Base-by-base conservation (phyloP, 2,888 invertebrate genomes). In the Diadegma fenestrale region DNA sequence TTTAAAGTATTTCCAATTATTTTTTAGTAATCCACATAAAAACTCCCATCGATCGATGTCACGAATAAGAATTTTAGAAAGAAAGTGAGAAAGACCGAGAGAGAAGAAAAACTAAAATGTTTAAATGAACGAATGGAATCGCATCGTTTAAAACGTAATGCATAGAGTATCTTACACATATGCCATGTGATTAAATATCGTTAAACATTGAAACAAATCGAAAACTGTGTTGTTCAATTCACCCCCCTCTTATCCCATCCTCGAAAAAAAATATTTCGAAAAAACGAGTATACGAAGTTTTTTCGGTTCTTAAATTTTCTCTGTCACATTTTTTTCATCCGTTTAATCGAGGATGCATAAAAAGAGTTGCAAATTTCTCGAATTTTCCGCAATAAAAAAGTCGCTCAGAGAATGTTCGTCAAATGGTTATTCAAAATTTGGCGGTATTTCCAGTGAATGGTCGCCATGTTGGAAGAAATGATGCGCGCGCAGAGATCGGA, bases 1-100 rank as follows among this genome's bases (percentile, higher is more conserved):
- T 93, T 93, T 92, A 91, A 94, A 94, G 93, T 93, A 94, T 94
- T 94, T 93, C 90, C 91, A 92, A 91, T 93, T 93, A 93, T 93
- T 93, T 93, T 94, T 93, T 93, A 94, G 94, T 93, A 94, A 93
- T 93, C 93, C 89, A 93, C 89, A 89, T 84, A 90, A 88, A 87
- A 86, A 87, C 84, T 83, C 90, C 89, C 87, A 81, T 82, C 76
- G 71, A 88, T 64, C 76, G 37, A 87, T 90, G 91, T 83, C 81
- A 87, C 86, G 85, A 87, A 88, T 81, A 86, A 88, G 84, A n/a
- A 48, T 48, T 22, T 26, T 86, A 88, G 86, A 88, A 89, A 84
- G 89, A 54, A n/a, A 89, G 33, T n/a, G 14, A 6, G 12, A 72
- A 71, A 68, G 72, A 54, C n/a, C n/a, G 43, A 58, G 45, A 71